A percentile compares a stretch with the other conserved stretches of the same genome.
These are phyloP conservation scores for Erebia epiphron DNA, from an alignment of 2,888 invertebrate species.

Conservation along the genomic window DNA sequence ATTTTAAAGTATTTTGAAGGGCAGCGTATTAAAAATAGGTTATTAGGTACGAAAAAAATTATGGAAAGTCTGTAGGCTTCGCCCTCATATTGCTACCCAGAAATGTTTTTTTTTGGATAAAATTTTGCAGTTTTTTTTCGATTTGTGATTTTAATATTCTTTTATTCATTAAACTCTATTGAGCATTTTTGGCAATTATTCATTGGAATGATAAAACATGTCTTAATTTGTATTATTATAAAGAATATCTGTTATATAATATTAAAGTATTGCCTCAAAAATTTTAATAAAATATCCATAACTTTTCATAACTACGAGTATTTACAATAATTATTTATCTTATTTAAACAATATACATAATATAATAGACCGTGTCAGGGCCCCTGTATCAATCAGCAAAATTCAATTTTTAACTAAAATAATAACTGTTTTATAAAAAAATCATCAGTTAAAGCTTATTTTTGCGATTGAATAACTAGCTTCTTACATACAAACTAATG, in stretches of 20 bases:
- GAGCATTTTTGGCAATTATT: slow-evolving; percentile 5
- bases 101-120: too few relatives aligned
- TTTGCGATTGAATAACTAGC: too few relatives aligned
- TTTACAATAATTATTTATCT: background rate
- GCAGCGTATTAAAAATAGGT: background rate
- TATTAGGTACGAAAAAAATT: background rate
- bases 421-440: too few relatives aligned
- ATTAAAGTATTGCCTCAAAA: slow-evolving; percentile 4
- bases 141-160: background rate
- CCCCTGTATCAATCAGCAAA: too few relatives aligned
- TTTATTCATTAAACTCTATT: background rate
- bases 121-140: background rate
- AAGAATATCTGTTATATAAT: background rate
- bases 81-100: too few relatives aligned
- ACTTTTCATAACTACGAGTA: background rate
- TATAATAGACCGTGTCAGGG: too few relatives aligned
- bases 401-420: too few relatives aligned
- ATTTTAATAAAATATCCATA: background rate
- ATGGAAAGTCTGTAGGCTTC: too few relatives aligned
- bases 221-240: background rate
- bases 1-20: slow-evolving; percentile 4
- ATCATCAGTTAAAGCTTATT: too few relatives aligned
- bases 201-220: slow-evolving; percentile 14
- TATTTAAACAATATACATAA: background rate
- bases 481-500: background rate